Evolutionary conservation across 2,888 invertebrate species (phyloP).

Genomic region (Bursaphelenchus okinawaensis): DNA sequence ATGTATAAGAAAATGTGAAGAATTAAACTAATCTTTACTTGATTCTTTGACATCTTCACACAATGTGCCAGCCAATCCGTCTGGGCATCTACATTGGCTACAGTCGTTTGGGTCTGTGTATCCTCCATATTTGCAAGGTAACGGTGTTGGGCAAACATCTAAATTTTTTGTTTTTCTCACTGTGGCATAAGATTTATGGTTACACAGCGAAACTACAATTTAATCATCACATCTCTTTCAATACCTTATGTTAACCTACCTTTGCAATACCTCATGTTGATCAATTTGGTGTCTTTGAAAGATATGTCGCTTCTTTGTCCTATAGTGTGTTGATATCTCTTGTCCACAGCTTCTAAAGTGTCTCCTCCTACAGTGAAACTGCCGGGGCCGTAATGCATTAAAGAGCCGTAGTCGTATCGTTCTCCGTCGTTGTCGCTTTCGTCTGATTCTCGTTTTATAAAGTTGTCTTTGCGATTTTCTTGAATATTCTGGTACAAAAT

Average conservation of each 20-base stretch:
- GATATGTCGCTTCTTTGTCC: slow-evolving; percentile 12
- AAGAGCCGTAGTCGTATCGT: slow-evolving; percentile 16
- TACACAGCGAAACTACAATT: too few relatives aligned
- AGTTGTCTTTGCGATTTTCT: slow-evolving; percentile 1
- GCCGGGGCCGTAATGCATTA: slow-evolving; percentile 16
- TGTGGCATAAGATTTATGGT: too few relatives aligned
- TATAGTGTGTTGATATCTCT: slow-evolving; percentile 17
- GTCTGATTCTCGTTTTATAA: not conserved
- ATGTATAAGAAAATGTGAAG: too few relatives aligned
- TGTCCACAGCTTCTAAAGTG: slow-evolving; percentile 10
- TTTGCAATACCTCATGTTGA: slow-evolving; percentile 45
- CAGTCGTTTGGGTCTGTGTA: slow-evolving; percentile 57
- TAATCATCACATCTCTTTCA: too few relatives aligned
- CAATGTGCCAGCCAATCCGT: slow-evolving; percentile 43
- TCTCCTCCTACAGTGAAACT: not conserved
- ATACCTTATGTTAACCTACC: slow-evolving; percentile 20
- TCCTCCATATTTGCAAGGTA: slow-evolving; percentile 49
- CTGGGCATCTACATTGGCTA: slow-evolving; percentile 46
- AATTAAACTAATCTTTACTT: slow-evolving; percentile 16
- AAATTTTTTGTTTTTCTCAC: too few relatives aligned
- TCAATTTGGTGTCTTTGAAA: slow-evolving; percentile 40
- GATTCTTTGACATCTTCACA: slow-evolving; percentile 42
- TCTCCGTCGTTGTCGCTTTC: not conserved
- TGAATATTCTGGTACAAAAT: slow-evolving; percentile 6
- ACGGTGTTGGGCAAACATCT: slow-evolving; percentile 31